Percentiles rank a stretch among this genome's conserved stretches.
phyloP scores from a whole-genome alignment of 2,888 invertebrate genomes.

The Choristoneura rosaceana region DNA sequence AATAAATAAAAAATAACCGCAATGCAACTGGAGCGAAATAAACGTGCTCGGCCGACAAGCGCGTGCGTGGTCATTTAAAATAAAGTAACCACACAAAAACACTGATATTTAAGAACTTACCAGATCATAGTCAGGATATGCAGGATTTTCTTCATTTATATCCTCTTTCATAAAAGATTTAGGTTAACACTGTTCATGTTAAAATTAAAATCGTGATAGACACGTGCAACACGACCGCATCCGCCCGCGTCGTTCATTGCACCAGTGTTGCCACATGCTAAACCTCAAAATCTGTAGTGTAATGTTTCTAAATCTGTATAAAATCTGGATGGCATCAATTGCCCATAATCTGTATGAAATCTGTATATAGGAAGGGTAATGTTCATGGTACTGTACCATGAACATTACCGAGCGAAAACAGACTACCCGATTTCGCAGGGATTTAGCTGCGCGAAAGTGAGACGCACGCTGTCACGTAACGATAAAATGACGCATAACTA shows the following conservation, averaged over 20 bases:
- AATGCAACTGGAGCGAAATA: slow-evolving; percentile 27
- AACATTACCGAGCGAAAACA: too few species aligned
- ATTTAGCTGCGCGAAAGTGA: too few species aligned
- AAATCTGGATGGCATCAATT: too few species aligned
- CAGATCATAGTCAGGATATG: slow-evolving; percentile 55
- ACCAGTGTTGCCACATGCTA: too few species aligned
- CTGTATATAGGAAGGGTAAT: too few species aligned
- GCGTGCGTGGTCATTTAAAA: slow-evolving; percentile 62
- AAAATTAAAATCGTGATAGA: slow-evolving; percentile 47
- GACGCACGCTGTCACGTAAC: too few species aligned
- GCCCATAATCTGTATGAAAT: too few species aligned
- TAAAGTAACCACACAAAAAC: slow-evolving; percentile 19
- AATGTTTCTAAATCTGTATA: too few species aligned
- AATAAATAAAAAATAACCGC: slow-evolving; percentile 9
- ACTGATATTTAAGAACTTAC: slow-evolving; percentile 53
- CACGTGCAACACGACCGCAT: slow-evolving; percentile 61
- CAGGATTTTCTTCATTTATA: slow-evolving; percentile 26
- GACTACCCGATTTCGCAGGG: too few species aligned
- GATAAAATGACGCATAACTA: too few species aligned
- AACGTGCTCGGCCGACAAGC: slow-evolving; percentile 58
- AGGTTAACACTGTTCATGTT: slow-evolving; percentile 52
- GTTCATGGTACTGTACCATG: too few species aligned
- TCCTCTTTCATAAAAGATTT: slow-evolving; percentile 21
- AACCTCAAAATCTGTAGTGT: too few species aligned
- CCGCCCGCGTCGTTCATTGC: slow-evolving; percentile 58